Conservation (phyloP, 1,140 invertebrate species). For the Andrena cerasifolii region DNA sequence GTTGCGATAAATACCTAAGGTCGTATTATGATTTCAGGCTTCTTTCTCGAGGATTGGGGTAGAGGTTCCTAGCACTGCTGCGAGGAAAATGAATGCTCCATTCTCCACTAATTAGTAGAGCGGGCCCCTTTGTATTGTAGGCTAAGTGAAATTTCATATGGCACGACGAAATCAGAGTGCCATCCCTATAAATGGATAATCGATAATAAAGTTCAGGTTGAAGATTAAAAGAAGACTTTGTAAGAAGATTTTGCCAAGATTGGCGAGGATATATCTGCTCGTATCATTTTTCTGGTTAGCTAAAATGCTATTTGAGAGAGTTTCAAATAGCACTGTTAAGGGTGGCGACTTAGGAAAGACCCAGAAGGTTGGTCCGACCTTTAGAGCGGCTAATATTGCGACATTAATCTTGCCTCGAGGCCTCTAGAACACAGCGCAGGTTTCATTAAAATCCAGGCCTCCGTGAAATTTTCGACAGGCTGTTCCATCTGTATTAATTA, state of each 20-base stretch:
- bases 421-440: conserved; percentile 23
- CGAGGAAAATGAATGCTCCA: no score
- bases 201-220: no score
- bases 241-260: no score
- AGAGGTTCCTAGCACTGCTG: no score
- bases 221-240: no score
- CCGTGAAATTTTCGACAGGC: conserved; percentile 35
- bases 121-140: no score
- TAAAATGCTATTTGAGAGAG: not conserved
- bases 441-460: conserved; percentile 44
- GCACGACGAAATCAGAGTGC: no score
- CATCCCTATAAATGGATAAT: no score
- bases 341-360: conserved; percentile 18
- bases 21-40: not conserved
- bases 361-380: conserved; percentile 20
- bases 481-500: conserved; percentile 48
- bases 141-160: no score
- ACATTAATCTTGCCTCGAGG: conserved; percentile 49
- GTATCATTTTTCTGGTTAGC: not conserved
- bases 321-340: conserved; percentile 31
- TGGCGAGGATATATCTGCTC: no score
- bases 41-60: no score
- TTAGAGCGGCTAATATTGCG: conserved; percentile 43
- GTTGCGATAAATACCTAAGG: conserved; percentile 44
- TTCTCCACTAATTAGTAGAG: no score